Evolutionary conservation across 2,888 invertebrate species (phyloP), one percentile per base, ranked within the genome.

Genomic region (Eueremaeus valkanovi): DNA sequence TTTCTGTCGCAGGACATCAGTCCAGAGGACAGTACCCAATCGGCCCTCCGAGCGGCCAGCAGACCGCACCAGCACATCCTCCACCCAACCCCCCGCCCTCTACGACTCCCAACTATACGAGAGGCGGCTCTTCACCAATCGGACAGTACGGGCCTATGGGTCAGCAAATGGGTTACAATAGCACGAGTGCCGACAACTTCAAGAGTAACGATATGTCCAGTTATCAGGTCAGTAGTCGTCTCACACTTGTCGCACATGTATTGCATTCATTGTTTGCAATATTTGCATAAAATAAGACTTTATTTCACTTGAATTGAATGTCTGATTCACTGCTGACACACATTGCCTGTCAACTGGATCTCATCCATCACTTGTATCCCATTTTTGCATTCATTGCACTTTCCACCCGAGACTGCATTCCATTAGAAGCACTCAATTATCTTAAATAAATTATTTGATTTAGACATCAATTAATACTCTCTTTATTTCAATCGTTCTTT

Each of bases 61-160:
- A 36, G 16, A 1, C 42, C n/a, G 40, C 18, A 13, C 45, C 27
- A 45, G 42, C 45, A 42, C 70, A 42, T 1, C 70, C 24, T 45
- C 70, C 24, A 42, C 42, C 40, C 16, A 70, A 40, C 24, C 24
- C 70, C 45, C 70, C 70, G 70, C 45, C 70, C 36, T 45, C 70
- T 45, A 2, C 70, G 36, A 36, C 29, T 6, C 27, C 70, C 2
- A 70, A 70, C 29, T 70, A 42, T 45, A 11, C 70, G 24, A 70
- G 70, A 27, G 45, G 70, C 27, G 70, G 45, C 27, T 29, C 70
- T 1, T 70, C 70, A 29, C 70, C 70, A 16, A 18, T 45, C 40
- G 63, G 70, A 70, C 70, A 70, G 36, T 70, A 70, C 70, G 70
- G 70, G 8, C 36, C 36, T 8, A 70, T 70, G 70, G 40, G 70